These are phyloP conservation scores for Scylla paramamosain DNA, from an alignment of 1,140 invertebrate species.

Conservation along the genomic window DNA sequence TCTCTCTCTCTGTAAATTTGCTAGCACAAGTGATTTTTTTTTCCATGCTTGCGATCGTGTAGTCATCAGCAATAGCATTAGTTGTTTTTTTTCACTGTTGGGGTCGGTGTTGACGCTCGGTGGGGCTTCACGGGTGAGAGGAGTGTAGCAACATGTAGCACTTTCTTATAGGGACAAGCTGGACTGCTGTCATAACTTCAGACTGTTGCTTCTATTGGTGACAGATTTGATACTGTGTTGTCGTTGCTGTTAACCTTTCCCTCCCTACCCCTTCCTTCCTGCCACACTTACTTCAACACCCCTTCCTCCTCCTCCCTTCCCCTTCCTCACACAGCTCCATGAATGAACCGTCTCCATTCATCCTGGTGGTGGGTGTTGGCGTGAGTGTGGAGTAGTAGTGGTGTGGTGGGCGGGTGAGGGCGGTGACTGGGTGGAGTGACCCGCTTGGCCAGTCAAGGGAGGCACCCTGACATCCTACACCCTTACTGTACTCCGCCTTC, in stretches of 20 bases:
- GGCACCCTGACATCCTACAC: slow-evolving; percentile 32
- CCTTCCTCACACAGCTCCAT: not conserved
- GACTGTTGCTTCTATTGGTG: not conserved
- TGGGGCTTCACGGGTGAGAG: not conserved
- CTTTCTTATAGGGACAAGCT: not conserved
- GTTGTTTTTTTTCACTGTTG: too few relatives aligned
- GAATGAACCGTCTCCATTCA: not conserved
- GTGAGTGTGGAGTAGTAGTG: slow-evolving; percentile 14
- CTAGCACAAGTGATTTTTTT: too few relatives aligned
- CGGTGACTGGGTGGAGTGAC: slow-evolving; percentile 10
- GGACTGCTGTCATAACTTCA: not conserved
- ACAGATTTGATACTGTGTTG: not conserved
- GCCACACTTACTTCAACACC: not conserved
- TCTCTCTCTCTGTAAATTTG: too few relatives aligned
- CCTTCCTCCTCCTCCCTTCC: slow-evolving; percentile 27
- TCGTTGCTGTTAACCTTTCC: not conserved
- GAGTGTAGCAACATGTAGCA: not conserved
- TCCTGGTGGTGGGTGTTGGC: not conserved
- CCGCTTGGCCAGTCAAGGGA: slow-evolving; percentile 45
- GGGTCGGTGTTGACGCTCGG: too few relatives aligned
- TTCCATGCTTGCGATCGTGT: too few relatives aligned
- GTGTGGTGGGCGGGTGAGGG: not conserved
- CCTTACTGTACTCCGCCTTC: slow-evolving; percentile 6
- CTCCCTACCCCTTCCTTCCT: too few relatives aligned
- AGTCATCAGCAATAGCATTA: too few relatives aligned